Base-by-base conservation (phyloP, 1,140 invertebrate genomes). In the Archivesica marissinica region DNA sequence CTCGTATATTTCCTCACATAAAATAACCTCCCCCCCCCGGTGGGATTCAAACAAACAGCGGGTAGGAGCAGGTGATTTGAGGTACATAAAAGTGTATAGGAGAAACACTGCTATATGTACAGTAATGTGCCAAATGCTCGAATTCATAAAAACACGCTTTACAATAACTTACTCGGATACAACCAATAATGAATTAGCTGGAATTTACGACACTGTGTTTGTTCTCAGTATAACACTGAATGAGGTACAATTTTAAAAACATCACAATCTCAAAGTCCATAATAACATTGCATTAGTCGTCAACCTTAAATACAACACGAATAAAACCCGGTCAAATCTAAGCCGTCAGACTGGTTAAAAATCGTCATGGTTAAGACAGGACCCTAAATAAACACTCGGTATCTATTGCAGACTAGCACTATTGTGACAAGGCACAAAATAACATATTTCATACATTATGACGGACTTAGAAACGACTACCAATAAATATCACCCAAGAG, bases 201-300 rank as follows among this genome's bases (percentile, higher is more conserved):
- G 54, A 2, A 28, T n/a, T n/a, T 50, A 50, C 9, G 20, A n/a
- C 50, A 72, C 77, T 44, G 68, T 79, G 77, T 79, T 59, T 79
- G 66, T 79, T 79, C 77, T 35, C n/a, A 33, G 2, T 35, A 41
- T 61, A 6, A 35, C 28, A 52, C 13, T 25, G 38, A 59, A 76
- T 59, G 68, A 72, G 25, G 39, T 47, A 50, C 11, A 72, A 52
- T 56, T 38, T 72, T 17, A 47, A 35, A 39, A 79, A 64, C 66
- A 66, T 38, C 39, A 79, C 59, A 79, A 66, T 79, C 77, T 79
- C 77, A 68, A n/a, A 35, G 77, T 79, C 77, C 59, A 68, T 44
- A 30, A 79, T 44, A 64, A 50, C 77, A 68, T 64, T 39, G 77
- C 77, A 66, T 30, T 47, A 50, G 77, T 79, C 77, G 59, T 66